Conservation (phyloP, 2,888 invertebrate species). For the Tenthredo amoena region DNA sequence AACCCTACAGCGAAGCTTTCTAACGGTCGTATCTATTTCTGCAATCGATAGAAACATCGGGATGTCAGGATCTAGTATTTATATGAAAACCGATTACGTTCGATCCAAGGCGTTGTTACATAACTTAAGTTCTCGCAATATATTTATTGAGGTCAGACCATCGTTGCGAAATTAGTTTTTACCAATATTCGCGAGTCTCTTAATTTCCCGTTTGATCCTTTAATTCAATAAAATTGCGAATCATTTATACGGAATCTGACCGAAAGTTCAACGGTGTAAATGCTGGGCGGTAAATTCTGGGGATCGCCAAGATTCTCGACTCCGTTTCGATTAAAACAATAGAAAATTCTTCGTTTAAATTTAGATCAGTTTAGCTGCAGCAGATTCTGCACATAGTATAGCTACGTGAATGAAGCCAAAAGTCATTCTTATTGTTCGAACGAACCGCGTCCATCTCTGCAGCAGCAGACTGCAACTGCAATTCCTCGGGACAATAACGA, state of each 20-base stretch:
- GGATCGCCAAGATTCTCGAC: background rate
- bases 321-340: slow-evolving; percentile 5
- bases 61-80: background rate
- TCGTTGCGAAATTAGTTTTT: background rate
- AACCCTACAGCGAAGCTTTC: background rate
- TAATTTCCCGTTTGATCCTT: background rate
- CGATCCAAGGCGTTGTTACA: background rate
- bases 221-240: background rate
- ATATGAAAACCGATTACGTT: background rate
- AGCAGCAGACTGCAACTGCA: slow-evolving; percentile 21
- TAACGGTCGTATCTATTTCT: background rate
- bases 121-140: background rate
- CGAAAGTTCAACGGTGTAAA: background rate
- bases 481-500: slow-evolving; percentile 30
- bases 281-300: background rate
- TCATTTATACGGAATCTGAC: background rate
- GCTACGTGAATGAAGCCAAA: slow-evolving; percentile 29
- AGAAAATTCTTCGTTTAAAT: slow-evolving; percentile 13
- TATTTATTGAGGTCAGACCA: background rate
- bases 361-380: background rate
- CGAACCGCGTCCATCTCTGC: background rate
- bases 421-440: slow-evolving; percentile 33
- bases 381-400: background rate
- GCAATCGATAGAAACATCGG: background rate
- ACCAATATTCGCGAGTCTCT: too few species aligned